Evolutionary conservation across 2,113 vertebrate species (phyloP).

Genomic region (Nyctereutes procyonoides): DNA sequence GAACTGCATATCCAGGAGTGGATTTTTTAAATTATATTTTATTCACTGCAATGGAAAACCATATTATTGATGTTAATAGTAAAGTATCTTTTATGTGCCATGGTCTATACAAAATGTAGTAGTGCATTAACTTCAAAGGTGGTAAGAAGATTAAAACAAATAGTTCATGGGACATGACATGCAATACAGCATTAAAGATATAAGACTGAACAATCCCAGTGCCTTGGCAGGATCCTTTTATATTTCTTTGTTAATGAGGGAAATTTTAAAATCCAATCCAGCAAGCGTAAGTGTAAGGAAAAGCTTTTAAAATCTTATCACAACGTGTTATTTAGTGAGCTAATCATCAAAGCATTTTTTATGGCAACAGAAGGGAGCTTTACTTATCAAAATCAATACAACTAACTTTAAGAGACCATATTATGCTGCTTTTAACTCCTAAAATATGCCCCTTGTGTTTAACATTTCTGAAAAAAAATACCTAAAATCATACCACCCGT

Average conservation of each 20-base stretch:
- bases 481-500: slow-evolving; percentile 8
- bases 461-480: slow-evolving; percentile 22
- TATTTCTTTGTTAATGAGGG: slow-evolving; percentile 48
- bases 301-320: slow-evolving; percentile 69
- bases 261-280: slow-evolving; percentile 70
- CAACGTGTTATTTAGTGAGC: slow-evolving; percentile 53
- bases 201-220: slow-evolving; percentile 40
- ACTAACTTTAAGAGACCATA: slow-evolving; percentile 41
- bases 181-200: slow-evolving; percentile 42
- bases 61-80: slow-evolving; percentile 45
- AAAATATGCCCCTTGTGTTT: slow-evolving; percentile 14
- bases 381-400: slow-evolving; percentile 57
- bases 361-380: slow-evolving; percentile 24
- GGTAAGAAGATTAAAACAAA: slow-evolving; percentile 66
- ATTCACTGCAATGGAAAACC: slow-evolving; percentile 42
- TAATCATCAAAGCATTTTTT: slow-evolving; percentile 66
- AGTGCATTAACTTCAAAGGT: slow-evolving; percentile 64
- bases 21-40: neutral
- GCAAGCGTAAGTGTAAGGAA: slow-evolving; percentile 56
- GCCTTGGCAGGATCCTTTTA: slow-evolving; percentile 57
- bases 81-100: slow-evolving; percentile 49
- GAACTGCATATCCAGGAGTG: slow-evolving; percentile 6
- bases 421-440: slow-evolving; percentile 43
- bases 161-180: slow-evolving; percentile 49
- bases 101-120: slow-evolving; percentile 37